Evolutionary conservation across 1,140 invertebrate species (phyloP).

Genomic region (Drosophila paulistorum): DNA sequence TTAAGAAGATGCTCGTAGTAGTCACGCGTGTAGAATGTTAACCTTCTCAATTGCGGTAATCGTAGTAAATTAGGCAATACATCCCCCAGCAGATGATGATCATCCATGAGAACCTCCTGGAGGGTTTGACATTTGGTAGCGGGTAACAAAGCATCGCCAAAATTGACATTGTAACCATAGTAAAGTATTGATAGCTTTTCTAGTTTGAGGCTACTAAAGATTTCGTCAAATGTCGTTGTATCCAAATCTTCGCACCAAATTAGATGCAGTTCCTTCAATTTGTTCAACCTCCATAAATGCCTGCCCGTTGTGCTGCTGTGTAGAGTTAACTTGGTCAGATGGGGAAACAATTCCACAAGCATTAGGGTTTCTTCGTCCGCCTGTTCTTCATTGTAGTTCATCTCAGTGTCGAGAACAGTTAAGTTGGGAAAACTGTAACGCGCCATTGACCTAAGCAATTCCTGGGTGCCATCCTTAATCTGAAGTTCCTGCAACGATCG

Average conservation of each 20-base stretch:
- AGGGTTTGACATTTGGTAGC: slow-evolving; percentile 23
- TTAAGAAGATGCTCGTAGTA: slow-evolving; percentile 36
- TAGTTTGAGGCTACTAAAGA: slow-evolving; percentile 33
- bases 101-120: slow-evolving; percentile 31
- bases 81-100: slow-evolving; percentile 45
- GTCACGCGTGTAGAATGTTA: slow-evolving; percentile 47
- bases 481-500: slow-evolving; percentile 31
- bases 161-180: slow-evolving; percentile 34
- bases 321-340: slow-evolving; percentile 35
- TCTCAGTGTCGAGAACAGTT: slow-evolving; percentile 17
- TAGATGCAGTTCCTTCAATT: slow-evolving; percentile 51
- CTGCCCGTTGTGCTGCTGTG: slow-evolving; percentile 33
- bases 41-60: slow-evolving; percentile 20
- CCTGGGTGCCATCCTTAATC: background rate
- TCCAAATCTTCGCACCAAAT: slow-evolving; percentile 52
- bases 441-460: slow-evolving; percentile 24
- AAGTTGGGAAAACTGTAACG: slow-evolving; percentile 39
- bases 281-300: slow-evolving; percentile 39
- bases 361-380: slow-evolving; percentile 37
- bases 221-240: slow-evolving; percentile 23
- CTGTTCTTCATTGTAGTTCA: slow-evolving; percentile 10
- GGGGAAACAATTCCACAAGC: slow-evolving; percentile 49
- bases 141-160: slow-evolving; percentile 8
- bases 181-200: slow-evolving; percentile 51
- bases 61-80: slow-evolving; percentile 34